These are phyloP conservation scores for Myotis daubentonii DNA, from an alignment of 2,797 vertebrate species.

Conservation along the genomic window DNA sequence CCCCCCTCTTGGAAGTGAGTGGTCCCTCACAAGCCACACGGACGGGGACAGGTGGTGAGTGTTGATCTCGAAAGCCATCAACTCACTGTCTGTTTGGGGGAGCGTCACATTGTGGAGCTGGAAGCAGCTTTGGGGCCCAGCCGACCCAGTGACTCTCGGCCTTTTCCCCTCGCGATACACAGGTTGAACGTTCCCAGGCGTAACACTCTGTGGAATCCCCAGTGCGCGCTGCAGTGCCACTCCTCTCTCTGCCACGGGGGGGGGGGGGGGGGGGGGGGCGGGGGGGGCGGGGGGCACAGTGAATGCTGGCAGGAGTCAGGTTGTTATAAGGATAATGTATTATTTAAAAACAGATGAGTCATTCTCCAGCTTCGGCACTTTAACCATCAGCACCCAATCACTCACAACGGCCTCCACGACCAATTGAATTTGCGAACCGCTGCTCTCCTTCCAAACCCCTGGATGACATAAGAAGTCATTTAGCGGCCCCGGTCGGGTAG, in stretches of 20 bases:
- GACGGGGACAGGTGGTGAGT: neutral
- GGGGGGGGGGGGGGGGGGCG: neutral
- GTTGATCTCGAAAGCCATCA: neutral
- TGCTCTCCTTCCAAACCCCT: constrained; percentile 31
- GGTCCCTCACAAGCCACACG: neutral
- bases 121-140: neutral
- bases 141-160: neutral
- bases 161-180: neutral
- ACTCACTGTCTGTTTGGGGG: neutral
- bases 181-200: neutral
- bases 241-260: neutral
- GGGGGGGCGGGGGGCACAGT: neutral
- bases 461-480: constrained; percentile 4
- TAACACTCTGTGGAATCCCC: neutral
- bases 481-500: neutral
- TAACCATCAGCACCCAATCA: constrained; percentile 43
- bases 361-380: constrained; percentile 38
- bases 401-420: constrained; percentile 37
- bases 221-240: neutral
- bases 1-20: neutral
- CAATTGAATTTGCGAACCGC: constrained; percentile 35
- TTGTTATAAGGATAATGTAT: constrained; percentile 62
- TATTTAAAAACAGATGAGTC: constrained; percentile 51
- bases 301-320: neutral
- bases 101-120: neutral